Conservation (phyloP, 2,888 invertebrate genomes). For the Hirtodrosophila histrioides region DNA sequence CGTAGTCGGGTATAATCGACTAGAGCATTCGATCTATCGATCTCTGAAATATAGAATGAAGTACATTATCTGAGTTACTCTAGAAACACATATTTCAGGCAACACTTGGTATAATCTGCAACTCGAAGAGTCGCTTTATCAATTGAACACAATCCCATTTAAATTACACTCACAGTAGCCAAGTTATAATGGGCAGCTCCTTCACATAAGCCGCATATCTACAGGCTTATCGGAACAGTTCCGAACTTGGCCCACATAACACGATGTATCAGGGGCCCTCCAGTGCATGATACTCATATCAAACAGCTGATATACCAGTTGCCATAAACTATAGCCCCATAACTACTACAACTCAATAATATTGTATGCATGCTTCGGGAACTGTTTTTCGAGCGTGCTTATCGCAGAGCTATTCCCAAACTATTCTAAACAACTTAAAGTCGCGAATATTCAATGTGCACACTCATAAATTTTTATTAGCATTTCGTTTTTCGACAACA, state of each 20-base stretch:
- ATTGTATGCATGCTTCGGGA: constrained; percentile 16
- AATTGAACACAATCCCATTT: constrained; percentile 5
- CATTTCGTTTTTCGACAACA: constrained; percentile 27
- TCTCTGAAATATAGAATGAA: too few relatives aligned
- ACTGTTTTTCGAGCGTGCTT: constrained; percentile 51
- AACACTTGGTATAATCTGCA: neutral
- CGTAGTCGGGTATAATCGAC: too few relatives aligned
- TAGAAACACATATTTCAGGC: too few relatives aligned
- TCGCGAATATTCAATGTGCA: constrained; percentile 46
- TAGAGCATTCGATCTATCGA: too few relatives aligned
- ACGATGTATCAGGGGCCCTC: constrained; percentile 1
- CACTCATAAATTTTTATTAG: constrained; percentile 52
- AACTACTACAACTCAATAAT: constrained; percentile 9
- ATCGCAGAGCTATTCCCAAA: constrained; percentile 41
- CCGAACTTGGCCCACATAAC: constrained; percentile 54
- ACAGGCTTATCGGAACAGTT: constrained; percentile 29
- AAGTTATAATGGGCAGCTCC: neutral
- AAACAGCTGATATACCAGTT: constrained; percentile 39
- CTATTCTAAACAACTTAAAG: constrained; percentile 19
- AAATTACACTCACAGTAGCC: neutral
- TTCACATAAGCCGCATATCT: constrained; percentile 19
- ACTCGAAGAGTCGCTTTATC: neutral
- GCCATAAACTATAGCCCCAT: constrained; percentile 9
- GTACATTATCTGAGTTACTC: too few relatives aligned
- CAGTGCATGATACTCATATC: constrained; percentile 12